A percentile compares a stretch with the other conserved stretches of the same genome.
Evolutionary conservation across 2,113 vertebrate genomes (phyloP).

Genomic region (Aramus guarauna): DNA sequence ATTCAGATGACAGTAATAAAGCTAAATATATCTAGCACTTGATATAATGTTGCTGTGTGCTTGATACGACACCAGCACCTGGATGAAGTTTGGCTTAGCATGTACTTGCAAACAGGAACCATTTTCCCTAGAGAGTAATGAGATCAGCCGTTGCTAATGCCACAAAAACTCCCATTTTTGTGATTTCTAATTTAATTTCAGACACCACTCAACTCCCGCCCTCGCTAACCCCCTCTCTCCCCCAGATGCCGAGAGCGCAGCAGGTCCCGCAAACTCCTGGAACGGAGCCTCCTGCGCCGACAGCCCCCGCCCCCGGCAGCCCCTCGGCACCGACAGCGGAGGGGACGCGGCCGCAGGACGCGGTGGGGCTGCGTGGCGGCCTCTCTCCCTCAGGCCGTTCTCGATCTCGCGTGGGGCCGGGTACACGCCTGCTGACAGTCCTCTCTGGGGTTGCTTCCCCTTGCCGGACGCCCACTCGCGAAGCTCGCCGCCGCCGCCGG

Average conservation of each 20-base stretch:
- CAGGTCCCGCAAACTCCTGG: neutral
- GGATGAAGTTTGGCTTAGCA: neutral
- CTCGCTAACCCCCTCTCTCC: no score
- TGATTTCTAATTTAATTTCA: neutral
- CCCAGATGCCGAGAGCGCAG: neutral
- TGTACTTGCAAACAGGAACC: neutral
- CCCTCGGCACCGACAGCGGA: neutral
- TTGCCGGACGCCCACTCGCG: neutral
- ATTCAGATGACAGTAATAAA: neutral
- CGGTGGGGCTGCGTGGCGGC: neutral
- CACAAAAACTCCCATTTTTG: neutral
- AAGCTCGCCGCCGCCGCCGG: neutral
- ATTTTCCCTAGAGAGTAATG: neutral
- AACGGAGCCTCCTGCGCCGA: neutral
- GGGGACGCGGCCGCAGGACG: neutral
- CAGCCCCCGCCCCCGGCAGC: neutral
- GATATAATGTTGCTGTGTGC: fast-evolving
- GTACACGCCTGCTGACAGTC: neutral
- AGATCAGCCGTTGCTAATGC: neutral
- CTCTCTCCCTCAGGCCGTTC: neutral
- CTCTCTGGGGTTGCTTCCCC: neutral
- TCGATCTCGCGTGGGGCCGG: no score
- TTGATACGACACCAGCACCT: neutral
- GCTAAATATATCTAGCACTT: fast-evolving
- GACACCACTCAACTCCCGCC: neutral